phyloP scores from a whole-genome alignment of 1,140 invertebrate genomes.

The Lordiphosa mommai region DNA sequence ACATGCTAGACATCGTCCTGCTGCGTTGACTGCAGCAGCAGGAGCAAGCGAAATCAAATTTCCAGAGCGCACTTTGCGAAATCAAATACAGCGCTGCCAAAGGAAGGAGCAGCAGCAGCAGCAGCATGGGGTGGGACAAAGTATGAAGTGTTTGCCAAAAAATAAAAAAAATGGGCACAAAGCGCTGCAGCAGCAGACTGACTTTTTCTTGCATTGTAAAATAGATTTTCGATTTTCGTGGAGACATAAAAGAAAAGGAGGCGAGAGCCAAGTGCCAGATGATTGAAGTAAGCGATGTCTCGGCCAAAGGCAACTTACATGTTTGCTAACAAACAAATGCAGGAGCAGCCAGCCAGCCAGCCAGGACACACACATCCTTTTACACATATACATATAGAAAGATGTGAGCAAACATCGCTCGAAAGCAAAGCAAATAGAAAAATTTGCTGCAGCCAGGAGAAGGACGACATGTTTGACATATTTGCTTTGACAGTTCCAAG shows the following conservation, averaged over 20 bases:
- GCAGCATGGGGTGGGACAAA: constrained; percentile 8
- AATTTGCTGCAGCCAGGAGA: constrained; percentile 56
- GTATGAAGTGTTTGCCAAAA: constrained; percentile 56
- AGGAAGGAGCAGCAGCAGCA: neutral
- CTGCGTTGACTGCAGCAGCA: neutral
- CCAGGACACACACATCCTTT: constrained; percentile 21
- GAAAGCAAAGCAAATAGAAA: constrained; percentile 75
- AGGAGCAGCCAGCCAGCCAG: constrained; percentile 10
- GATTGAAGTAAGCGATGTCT: constrained; percentile 42
- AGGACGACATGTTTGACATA: constrained; percentile 72
- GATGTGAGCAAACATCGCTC: constrained; percentile 66
- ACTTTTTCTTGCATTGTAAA: constrained; percentile 51
- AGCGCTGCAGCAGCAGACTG: constrained; percentile 22
- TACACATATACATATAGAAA: constrained; percentile 9
- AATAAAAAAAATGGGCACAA: constrained; percentile 38
- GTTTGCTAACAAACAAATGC: constrained; percentile 77
- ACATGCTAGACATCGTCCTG: constrained; percentile 8
- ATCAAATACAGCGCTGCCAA: constrained; percentile 42
- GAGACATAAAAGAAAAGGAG: constrained; percentile 1
- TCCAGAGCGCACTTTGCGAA: constrained; percentile 54
- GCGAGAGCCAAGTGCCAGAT: constrained; percentile 46
- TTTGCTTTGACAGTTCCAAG: constrained; percentile 77
- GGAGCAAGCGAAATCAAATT: constrained; percentile 44
- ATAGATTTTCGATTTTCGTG: constrained; percentile 18
- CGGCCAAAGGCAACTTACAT: constrained; percentile 76